Conservation (phyloP, 2,113 vertebrate species). For the Ranitomeya imitator region DNA sequence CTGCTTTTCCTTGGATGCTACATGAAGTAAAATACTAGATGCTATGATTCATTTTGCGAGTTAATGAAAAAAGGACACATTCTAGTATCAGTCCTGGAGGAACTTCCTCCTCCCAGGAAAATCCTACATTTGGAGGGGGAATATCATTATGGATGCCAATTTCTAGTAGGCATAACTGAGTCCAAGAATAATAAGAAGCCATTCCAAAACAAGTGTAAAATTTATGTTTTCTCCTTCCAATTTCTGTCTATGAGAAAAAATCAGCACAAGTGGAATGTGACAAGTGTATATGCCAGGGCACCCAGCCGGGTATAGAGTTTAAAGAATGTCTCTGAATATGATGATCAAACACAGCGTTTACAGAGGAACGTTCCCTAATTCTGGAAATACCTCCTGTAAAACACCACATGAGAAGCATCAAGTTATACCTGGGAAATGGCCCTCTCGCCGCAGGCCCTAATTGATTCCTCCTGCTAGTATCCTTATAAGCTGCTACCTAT, state of each 20-base stretch:
- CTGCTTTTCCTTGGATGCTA: no score
- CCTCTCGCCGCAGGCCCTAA: not conserved
- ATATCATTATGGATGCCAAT: constrained; percentile 18
- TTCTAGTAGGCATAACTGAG: constrained; percentile 8
- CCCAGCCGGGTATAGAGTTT: not conserved
- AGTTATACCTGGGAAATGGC: not conserved
- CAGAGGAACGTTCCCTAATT: not conserved
- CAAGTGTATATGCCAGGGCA: not conserved
- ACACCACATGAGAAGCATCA: not conserved
- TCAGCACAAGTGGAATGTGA: constrained; percentile 29
- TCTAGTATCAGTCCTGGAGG: not conserved
- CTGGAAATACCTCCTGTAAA: not conserved
- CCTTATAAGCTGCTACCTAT: not conserved
- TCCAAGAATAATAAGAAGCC: constrained; percentile 40
- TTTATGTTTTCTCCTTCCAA: constrained; percentile 30
- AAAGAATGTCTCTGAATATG: not conserved
- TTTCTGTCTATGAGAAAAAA: constrained; percentile 17
- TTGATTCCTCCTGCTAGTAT: not conserved
- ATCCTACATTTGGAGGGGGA: not conserved
- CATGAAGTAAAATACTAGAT: no score
- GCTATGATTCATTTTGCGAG: no score
- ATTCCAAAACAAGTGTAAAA: constrained; percentile 37
- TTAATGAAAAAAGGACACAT: not conserved
- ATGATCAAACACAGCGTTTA: not conserved
- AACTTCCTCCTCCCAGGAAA: constrained; percentile 1